Evolutionary conservation across 30 jellyfish, hydroid and myxozoan species (phyloP).

Genomic region (Catostylus mosaicus): DNA sequence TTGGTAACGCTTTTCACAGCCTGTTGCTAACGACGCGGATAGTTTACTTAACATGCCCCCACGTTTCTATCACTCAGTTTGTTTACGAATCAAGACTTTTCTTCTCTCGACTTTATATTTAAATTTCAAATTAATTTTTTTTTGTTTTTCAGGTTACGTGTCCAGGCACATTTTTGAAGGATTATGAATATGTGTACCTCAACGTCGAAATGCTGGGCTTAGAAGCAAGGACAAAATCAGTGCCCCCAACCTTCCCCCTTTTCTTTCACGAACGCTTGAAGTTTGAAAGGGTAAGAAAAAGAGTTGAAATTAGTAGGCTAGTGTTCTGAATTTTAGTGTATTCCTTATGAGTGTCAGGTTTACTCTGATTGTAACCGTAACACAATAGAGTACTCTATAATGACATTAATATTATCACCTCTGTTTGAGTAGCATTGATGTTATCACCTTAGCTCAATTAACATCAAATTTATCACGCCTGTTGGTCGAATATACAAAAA

Average conservation of each 20-base stretch:
- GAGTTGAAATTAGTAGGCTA: too few species aligned
- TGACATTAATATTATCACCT: too few species aligned
- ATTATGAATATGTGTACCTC: constrained; percentile 93
- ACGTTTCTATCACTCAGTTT: neutral
- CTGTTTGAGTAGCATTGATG: too few species aligned
- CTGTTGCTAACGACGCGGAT: constrained; percentile 92
- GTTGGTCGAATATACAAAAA: too few species aligned
- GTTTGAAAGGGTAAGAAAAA: constrained; percentile 87
- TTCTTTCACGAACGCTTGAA: constrained; percentile 92
- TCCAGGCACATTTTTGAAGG: constrained; percentile 97
- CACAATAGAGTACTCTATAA: too few species aligned
- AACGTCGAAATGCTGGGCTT: constrained; percentile 97
- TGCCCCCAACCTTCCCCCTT: constrained; percentile 97
- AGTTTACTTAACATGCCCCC: neutral
- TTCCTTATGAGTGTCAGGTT: too few species aligned
- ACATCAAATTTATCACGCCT: too few species aligned
- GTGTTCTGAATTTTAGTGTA: neutral
- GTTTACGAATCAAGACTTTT: neutral
- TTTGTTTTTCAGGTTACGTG: constrained; percentile 87
- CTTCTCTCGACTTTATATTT: neutral
- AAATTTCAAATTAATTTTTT: too few species aligned
- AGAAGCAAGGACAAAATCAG: constrained; percentile 96
- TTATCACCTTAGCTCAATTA: too few species aligned
- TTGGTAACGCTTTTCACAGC: constrained; percentile 20
- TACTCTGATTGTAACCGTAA: too few species aligned